Percentiles rank a stretch among this genome's conserved stretches.
Evolutionary conservation across 1,140 invertebrate species (phyloP).

Genomic region (Pseudomyrmex pallidus): DNA sequence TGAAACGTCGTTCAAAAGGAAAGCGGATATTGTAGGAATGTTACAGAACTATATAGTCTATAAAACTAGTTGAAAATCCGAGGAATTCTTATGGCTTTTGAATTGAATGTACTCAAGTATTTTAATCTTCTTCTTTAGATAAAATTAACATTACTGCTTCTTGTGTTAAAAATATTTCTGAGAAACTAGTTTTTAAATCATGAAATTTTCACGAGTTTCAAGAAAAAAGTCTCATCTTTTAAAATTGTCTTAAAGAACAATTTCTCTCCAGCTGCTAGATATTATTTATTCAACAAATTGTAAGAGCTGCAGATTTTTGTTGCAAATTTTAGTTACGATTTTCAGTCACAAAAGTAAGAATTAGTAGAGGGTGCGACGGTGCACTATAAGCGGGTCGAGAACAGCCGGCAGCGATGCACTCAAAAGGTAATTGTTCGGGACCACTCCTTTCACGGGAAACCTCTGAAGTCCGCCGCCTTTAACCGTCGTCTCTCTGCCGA

Average conservation of each 20-base stretch:
- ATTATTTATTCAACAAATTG: background rate
- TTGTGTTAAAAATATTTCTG: background rate
- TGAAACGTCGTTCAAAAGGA: conserved; percentile 72
- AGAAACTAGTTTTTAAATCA: background rate
- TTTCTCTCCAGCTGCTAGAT: background rate
- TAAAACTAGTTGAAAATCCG: no score
- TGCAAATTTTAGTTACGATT: conserved; percentile 9
- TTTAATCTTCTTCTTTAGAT: background rate
- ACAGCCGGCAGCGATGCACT: conserved; percentile 80
- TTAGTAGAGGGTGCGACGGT: conserved; percentile 38
- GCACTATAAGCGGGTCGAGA: conserved; percentile 39
- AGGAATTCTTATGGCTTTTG: background rate
- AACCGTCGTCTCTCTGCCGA: conserved; percentile 54
- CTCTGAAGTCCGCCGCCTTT: conserved; percentile 83
- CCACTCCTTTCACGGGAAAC: conserved; percentile 83
- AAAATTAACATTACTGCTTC: background rate
- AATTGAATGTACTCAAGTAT: background rate
- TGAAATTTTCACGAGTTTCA: background rate
- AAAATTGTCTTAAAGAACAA: background rate
- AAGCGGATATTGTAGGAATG: conserved; percentile 65
- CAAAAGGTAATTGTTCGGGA: conserved; percentile 77
- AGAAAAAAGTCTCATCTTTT: background rate
- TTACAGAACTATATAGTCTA: background rate
- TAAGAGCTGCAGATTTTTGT: background rate
- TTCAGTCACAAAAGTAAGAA: conserved; percentile 57